phyloP scores from a whole-genome alignment of 2,888 invertebrate species.

The Anticlea derivata region DNA sequence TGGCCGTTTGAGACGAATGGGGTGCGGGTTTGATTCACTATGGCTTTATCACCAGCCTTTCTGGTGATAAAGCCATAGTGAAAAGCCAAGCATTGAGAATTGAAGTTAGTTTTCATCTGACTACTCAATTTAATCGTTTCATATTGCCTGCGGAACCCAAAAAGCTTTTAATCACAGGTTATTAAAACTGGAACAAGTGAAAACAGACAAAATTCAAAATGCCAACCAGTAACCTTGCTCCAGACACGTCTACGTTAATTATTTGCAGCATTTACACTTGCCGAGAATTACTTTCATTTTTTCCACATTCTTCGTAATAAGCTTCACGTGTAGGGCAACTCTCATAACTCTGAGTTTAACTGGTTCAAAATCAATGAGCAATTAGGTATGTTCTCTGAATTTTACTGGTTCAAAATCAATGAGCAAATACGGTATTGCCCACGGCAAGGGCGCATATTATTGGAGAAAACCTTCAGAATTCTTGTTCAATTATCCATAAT shows the following conservation, averaged over 20 bases:
- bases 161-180: constrained; percentile 44
- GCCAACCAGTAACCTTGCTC: constrained; percentile 69
- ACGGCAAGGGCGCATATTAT: neutral
- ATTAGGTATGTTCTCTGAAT: too few species aligned
- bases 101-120: too few species aligned
- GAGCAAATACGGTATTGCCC: constrained; percentile 5
- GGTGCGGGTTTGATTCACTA: too few species aligned
- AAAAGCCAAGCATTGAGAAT: too few species aligned
- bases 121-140: neutral
- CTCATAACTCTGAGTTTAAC: constrained; percentile 4
- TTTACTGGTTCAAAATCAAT: too few species aligned
- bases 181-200: constrained; percentile 67
- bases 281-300: constrained; percentile 49
- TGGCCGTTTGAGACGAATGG: too few species aligned
- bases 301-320: constrained; percentile 40
- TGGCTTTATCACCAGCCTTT: too few species aligned
- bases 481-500: too few species aligned
- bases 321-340: constrained; percentile 26
- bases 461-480: neutral
- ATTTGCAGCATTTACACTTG: constrained; percentile 61
- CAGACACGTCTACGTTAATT: constrained; percentile 64
- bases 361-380: constrained; percentile 20
- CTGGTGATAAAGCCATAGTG: too few species aligned
- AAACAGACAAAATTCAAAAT: constrained; percentile 70
- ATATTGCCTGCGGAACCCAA: constrained; percentile 32